Base-by-base conservation (phyloP, 2,888 invertebrate species). In the Apantesis nais region DNA sequence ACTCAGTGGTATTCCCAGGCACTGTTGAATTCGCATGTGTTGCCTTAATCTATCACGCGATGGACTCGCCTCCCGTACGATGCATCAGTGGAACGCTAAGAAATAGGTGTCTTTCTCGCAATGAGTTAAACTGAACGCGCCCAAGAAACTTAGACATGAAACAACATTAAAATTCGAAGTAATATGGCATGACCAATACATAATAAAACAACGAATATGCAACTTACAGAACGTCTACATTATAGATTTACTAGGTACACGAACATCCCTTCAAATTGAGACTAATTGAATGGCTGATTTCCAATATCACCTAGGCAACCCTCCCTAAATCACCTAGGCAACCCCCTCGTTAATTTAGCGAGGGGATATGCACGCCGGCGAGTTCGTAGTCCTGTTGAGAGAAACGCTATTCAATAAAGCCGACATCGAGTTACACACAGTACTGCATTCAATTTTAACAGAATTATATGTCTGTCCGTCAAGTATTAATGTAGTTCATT, bases 281-380 rank as follows among this genome's bases (percentile, higher is more conserved):
- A 44, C 62, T 66, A 66, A 70, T 70, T 66, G 41, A 31, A 52
- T 8, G 29, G 61, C 11, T 12, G 11, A 60, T 65, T 52, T 34
- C 65, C 52, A 44, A 7, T n/a, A 64, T 55, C 34, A 44, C 64
- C 64, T 65, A 69, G 65, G 60, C 52, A 66, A 65, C 61, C 25
- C 70, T 55, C 63, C 52, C 19, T 2, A 31, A 14, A 60, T 41
- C 58, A 31, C 62, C 65, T 66, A 39, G 60, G 67, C 61, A 68
- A 66, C 61, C 19, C 52, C 71, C 41, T 62, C 29, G 25, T 37
- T 9, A 37, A 58, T 29, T 39, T 25, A 39, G 22, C 39, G 37
- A 55, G 37, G 37, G 25, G 16, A 34, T 55, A 19, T 55, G 9
- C n/a, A 19, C 25, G 25, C 12, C 34, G 25, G n/a, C 37, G 22